Evolutionary conservation across 2,797 vertebrate species (phyloP), one percentile per base, ranked within the genome.

Genomic region (Australoheros facetus): DNA sequence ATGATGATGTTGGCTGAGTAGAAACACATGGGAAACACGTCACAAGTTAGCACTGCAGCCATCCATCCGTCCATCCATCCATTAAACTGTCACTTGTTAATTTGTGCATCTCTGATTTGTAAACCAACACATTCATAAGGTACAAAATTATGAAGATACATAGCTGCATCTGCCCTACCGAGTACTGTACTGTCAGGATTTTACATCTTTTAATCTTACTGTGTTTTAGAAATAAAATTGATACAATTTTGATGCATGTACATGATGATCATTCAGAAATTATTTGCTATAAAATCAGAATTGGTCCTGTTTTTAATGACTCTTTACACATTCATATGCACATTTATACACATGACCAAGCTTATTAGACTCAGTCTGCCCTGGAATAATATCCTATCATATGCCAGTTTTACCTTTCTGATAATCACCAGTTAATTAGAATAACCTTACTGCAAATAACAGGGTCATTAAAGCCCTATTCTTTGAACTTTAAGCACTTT

Each of bases 211-310:
- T 21, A 34, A 28, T 42, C 42, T 45, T 28, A 34, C 80, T 58
- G 48, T 76, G 57, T 48, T 82, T 75, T 77, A 82, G 85, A 55
- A 79, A 83, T 77, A 78, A 78, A 83, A 79, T 71, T 28, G 28
- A 32, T 83, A 77, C 78, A 14, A 32, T 39, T 79, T 48, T 2
- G 30, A 80, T 79, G 48, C 75, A 71, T 66, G 77, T 73, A 55
- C 11, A 17, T 66, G 6, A 76, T 81, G 57, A 60, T 73, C n/a
- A 74, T 72, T 77, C 19, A 60, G 55, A 76, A 16, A 37, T 66
- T 51, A 74, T 85, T 73, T 78, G 26, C 45, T 75, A 14, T 45
- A 28, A 77, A 78, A 30, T 54, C 64, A 14, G 42, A 79, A 56
- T 80, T 54, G 45, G 32, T 74, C 4, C 23, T 51, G 28, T 55